Evolutionary conservation across 2,888 invertebrate species (phyloP).

Genomic region (Perizoma affinitatum): DNA sequence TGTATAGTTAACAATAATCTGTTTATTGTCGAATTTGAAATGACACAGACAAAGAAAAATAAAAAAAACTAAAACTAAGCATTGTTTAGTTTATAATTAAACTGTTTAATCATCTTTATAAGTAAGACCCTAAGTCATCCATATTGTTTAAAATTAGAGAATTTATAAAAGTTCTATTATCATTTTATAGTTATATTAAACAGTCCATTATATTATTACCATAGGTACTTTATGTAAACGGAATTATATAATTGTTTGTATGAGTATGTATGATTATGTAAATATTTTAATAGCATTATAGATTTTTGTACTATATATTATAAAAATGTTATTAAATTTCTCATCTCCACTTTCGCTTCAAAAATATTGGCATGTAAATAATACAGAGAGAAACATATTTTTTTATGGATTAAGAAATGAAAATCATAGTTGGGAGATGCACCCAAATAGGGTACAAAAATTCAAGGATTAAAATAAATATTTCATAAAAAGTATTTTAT

Average conservation of each 20-base stretch:
- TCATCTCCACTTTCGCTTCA: conserved; percentile 17
- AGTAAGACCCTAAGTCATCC: conserved; percentile 25
- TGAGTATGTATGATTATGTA: conserved; percentile 65
- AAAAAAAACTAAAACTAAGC: no score
- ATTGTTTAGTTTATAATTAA: no score
- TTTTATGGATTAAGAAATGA: conserved; percentile 68
- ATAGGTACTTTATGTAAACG: conserved; percentile 20
- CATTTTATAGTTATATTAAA: conserved; percentile 24
- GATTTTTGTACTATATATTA: conserved; percentile 69
- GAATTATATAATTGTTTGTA: conserved; percentile 41
- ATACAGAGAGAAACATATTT: conserved; percentile 66
- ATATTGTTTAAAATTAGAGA: conserved; percentile 35
- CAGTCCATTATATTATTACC: conserved; percentile 23
- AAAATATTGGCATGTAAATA: conserved; percentile 62
- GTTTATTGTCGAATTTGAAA: no score
- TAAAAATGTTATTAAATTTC: conserved; percentile 45
- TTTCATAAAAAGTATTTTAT: conserved; percentile 43
- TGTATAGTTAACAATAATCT: no score
- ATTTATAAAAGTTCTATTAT: conserved; percentile 44
- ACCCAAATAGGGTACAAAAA: conserved; percentile 57
- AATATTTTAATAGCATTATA: conserved; percentile 63
- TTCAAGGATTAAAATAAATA: conserved; percentile 64
- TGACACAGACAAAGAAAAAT: no score
- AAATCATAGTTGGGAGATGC: conserved; percentile 43
- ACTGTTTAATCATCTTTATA: no score